Conservation (phyloP, 2,797 vertebrate species). For the Etheostoma perlongum region DNA sequence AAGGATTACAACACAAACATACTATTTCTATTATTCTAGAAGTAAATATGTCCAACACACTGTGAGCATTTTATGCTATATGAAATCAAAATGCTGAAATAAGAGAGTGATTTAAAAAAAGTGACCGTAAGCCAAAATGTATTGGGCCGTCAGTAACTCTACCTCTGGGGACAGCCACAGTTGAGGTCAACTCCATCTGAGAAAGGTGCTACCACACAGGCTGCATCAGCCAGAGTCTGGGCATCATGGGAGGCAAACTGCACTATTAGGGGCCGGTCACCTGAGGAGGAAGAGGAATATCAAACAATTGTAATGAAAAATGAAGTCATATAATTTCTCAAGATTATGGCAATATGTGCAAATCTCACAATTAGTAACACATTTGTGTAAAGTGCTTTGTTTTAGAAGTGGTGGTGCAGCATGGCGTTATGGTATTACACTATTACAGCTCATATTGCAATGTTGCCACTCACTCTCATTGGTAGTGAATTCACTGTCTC, state of each 20-base stretch:
- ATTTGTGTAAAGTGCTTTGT: neutral
- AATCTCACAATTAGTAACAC: neutral
- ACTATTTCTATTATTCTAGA: neutral
- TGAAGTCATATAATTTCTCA: neutral
- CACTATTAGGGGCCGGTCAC: constrained; percentile 93
- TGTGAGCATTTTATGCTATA: neutral
- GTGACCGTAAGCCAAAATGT: neutral
- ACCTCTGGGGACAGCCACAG: constrained; percentile 99
- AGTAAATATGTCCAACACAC: neutral
- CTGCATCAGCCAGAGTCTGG: constrained; percentile 92
- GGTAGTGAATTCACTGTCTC: constrained; percentile 98
- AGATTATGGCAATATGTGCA: neutral
- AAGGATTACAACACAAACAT: neutral
- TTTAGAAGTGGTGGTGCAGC: neutral
- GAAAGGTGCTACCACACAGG: constrained; percentile 89
- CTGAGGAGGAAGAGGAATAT: constrained; percentile 70
- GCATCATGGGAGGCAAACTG: constrained; percentile 96
- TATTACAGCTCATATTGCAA: constrained; percentile 48
- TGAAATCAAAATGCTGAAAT: neutral
- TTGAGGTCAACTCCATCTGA: constrained; percentile 97
- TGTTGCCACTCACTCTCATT: constrained; percentile 84
- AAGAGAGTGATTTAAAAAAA: neutral
- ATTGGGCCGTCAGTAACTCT: constrained; percentile 41
- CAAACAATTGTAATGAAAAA: neutral
- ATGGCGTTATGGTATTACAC: neutral